phyloP scores from a whole-genome alignment of 23 tunicate species.

The Diplosoma virens region DNA sequence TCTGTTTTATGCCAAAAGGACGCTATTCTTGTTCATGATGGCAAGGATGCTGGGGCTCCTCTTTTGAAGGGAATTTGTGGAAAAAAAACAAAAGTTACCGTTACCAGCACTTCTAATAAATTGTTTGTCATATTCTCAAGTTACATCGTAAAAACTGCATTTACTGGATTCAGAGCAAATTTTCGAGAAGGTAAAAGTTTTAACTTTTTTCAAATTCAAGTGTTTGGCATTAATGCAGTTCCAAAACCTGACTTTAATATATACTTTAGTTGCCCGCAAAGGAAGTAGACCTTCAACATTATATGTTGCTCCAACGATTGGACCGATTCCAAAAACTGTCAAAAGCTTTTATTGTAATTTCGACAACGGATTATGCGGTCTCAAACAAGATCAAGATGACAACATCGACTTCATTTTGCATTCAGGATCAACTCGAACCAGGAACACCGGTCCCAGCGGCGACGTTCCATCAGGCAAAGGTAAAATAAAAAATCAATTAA shows the following conservation, averaged over 20 bases:
- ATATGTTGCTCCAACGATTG: no score
- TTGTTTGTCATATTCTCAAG: slow-evolving; percentile 85
- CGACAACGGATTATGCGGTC: slow-evolving; percentile 63
- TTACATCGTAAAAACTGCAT: slow-evolving; percentile 22
- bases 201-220: no score
- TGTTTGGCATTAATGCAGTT: no score
- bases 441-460: slow-evolving; percentile 61
- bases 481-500: not conserved
- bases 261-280: no score
- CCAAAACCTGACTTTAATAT: no score
- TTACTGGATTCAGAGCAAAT: slow-evolving; percentile 66
- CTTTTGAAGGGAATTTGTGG: slow-evolving; percentile 79
- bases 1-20: no score
- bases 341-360: slow-evolving; percentile 85
- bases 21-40: slow-evolving; percentile 91
- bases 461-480: slow-evolving; percentile 84
- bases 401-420: slow-evolving; percentile 53
- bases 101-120: slow-evolving; percentile 33
- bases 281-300: no score
- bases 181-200: slow-evolving; percentile 63
- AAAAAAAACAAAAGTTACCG: slow-evolving; percentile 1
- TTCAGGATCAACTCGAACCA: slow-evolving; percentile 54
- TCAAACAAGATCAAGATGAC: slow-evolving; percentile 75
- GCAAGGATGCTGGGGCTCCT: slow-evolving; percentile 70
- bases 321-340: no score